Percentiles rank a stretch among this genome's conserved stretches.
Conservation (phyloP, 2,113 vertebrate genomes). For the Hyaena hyaena region DNA sequence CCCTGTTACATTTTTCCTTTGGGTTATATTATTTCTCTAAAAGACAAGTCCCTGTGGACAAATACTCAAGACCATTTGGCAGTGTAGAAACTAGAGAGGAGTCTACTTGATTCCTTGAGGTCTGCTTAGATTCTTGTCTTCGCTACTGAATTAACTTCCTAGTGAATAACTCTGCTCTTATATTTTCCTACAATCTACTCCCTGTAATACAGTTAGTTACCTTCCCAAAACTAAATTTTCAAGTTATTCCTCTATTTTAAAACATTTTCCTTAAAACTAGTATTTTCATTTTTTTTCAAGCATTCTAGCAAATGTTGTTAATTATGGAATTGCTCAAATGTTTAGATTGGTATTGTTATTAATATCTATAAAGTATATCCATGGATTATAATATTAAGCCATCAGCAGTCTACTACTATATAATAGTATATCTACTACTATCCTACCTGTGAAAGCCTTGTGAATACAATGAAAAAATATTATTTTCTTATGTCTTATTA, state of each 20-base stretch:
- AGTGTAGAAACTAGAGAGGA: background rate
- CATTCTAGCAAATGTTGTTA: background rate
- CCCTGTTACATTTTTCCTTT: background rate
- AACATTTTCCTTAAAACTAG: background rate
- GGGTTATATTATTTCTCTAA: background rate
- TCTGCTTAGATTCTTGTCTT: background rate
- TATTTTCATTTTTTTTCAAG: background rate
- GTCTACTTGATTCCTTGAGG: background rate
- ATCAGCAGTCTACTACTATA: background rate
- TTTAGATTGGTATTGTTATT: background rate
- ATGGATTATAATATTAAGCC: background rate
- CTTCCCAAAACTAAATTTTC: background rate
- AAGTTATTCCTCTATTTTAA: background rate
- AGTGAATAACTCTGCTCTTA: background rate
- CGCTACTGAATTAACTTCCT: background rate
- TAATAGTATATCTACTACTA: background rate
- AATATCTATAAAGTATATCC: background rate
- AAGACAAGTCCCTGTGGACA: background rate
- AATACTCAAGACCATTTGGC: background rate
- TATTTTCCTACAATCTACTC: fast-evolving
- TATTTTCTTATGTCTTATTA: background rate
- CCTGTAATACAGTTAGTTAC: no score
- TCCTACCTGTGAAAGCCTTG: background rate
- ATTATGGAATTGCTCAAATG: background rate
- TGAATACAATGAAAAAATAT: background rate